Base-by-base conservation (phyloP, 1,140 invertebrate species). In the Dryas iulia region DNA sequence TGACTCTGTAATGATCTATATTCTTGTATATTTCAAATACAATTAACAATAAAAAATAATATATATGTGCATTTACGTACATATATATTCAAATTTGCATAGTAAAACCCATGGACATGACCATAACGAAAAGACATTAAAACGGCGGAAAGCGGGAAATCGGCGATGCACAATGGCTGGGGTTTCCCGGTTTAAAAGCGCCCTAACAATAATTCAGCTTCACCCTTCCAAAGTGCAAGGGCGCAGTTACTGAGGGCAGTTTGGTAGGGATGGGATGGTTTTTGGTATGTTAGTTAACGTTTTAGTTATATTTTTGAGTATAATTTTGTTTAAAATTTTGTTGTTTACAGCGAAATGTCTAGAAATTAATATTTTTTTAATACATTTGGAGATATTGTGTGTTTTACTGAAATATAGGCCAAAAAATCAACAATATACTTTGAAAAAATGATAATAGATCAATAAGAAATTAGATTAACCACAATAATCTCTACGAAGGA, bases 181-280 rank as follows among this genome's bases (percentile, higher is more conserved):
- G 85, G 84, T 89, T 90, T 89, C 86, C 87, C 86, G 83, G 79
- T 90, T 89, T 89, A 89, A 91, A 90, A 85, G 84, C 68, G 73
- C 82, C 74, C 83, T 91, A 85, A 91, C 89, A 91, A 91, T 91
- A 91, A 91, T 90, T 90, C 87, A 91, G 82, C 81, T 90, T 89
- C 82, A 89, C 89, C 87, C 89, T 87, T 86, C 84, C 84, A 81
- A 89, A 89, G 89, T 91, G 89, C 89, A 91, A 91, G 87, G 89
- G 87, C 87, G 86, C 87, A 88, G 78, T 89, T 78, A 86, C 77
- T 39, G 79, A 81, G 84, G 83, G 83, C 79, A 84, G 73, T 47
- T 21, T 2, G 54, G 58, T 66, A 78, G 77, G 53, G 67, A 47
- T 67, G 61, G 3, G 24, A 47, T n/a, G 57, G 11, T 39, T 14